Percentiles rank a stretch among this genome's conserved stretches.
These are phyloP conservation scores for Drosophila ercepeae DNA, from an alignment of 1,140 invertebrate species.

Conservation along the genomic window DNA sequence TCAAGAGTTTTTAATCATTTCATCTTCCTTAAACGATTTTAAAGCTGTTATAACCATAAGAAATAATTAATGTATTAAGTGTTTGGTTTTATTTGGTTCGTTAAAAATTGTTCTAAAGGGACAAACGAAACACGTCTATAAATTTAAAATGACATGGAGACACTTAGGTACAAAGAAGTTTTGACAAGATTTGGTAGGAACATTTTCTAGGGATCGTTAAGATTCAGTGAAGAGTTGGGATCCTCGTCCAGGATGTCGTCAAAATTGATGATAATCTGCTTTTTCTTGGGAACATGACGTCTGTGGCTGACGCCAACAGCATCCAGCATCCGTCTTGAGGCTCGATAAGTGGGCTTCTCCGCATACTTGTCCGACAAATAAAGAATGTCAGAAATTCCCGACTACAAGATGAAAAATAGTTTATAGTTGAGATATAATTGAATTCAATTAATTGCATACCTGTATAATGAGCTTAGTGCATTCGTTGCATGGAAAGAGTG, in stretches of 20 bases:
- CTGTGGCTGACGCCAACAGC: constrained; percentile 88
- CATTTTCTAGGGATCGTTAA: too few relatives aligned
- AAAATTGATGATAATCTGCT: constrained; percentile 60
- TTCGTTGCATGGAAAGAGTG: constrained; percentile 97
- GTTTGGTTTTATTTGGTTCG: neutral
- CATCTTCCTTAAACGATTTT: too few relatives aligned
- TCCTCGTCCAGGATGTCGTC: constrained; percentile 22
- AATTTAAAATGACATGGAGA: neutral
- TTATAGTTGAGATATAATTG: neutral
- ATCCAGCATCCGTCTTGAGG: constrained; percentile 92
- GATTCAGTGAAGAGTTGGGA: constrained; percentile 8
- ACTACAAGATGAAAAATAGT: constrained; percentile 83
- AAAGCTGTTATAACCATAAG: too few relatives aligned
- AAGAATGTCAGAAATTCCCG: constrained; percentile 92
- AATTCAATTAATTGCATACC: constrained; percentile 2
- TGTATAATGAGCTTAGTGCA: constrained; percentile 98
- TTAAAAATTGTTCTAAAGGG: neutral
- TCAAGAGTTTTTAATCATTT: too few relatives aligned
- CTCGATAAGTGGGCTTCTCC: constrained; percentile 87
- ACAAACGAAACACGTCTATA: neutral
- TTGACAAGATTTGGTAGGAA: too few relatives aligned
- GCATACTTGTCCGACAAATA: constrained; percentile 93
- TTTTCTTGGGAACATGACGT: constrained; percentile 40
- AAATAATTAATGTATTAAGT: neutral
- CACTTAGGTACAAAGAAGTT: neutral